phyloP scores from a whole-genome alignment of 2,113 vertebrate species.

The Hyperopisus bebe region DNA sequence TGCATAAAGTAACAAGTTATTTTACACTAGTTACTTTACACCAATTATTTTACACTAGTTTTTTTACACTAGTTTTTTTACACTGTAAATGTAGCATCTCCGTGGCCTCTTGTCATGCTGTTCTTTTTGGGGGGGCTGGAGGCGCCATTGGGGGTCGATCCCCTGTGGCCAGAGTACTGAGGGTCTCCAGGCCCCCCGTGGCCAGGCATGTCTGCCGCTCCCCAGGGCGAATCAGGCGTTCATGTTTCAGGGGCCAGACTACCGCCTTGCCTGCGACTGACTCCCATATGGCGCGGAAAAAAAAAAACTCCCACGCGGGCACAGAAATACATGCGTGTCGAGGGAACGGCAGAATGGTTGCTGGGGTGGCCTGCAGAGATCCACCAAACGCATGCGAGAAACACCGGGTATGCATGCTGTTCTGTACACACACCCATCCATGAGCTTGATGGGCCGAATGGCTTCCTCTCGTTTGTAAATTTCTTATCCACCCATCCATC shows the following conservation, averaged over 20 bases:
- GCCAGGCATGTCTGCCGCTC: constrained; percentile 26
- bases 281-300: background rate
- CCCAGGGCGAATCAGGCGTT: constrained; percentile 53
- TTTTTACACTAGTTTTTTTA: background rate
- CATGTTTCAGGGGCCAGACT: constrained; percentile 45
- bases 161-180: background rate
- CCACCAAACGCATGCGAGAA: background rate
- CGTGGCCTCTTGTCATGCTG: background rate
- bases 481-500: too few relatives aligned
- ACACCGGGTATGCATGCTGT: background rate
- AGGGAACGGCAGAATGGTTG: background rate
- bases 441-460: too few relatives aligned
- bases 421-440: background rate
- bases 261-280: constrained; percentile 32
- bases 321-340: background rate
- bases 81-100: background rate
- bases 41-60: background rate
- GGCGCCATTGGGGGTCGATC: background rate
- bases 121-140: background rate
- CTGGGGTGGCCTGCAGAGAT: background rate
- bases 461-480: too few relatives aligned
- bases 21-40: background rate
- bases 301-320: background rate
- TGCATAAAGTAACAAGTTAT: background rate
- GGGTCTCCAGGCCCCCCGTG: background rate